Evolutionary conservation across 2,888 invertebrate genomes (phyloP).

Genomic region (Pyrrhia umbra): DNA sequence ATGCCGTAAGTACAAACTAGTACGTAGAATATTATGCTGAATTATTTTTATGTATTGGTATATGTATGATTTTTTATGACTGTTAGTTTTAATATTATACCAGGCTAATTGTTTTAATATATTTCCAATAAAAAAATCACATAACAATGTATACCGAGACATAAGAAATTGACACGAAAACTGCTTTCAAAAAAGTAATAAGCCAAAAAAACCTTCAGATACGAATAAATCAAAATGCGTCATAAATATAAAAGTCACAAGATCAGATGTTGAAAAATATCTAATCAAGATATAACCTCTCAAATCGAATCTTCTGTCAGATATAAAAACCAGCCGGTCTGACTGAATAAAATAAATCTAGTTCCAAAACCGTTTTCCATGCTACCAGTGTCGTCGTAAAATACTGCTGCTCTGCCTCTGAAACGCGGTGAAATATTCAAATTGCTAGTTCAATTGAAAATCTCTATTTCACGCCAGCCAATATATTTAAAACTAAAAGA

Average conservation of each 20-base stretch:
- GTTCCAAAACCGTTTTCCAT: conserved; percentile 47
- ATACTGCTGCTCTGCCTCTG: conserved; percentile 57
- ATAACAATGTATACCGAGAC: conserved; percentile 15
- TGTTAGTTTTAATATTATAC: too few species aligned
- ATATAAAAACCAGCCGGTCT: conserved; percentile 60
- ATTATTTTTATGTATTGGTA: too few species aligned
- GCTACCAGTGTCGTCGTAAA: conserved; percentile 61
- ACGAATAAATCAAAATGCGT: conserved; percentile 38
- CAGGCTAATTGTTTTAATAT: too few species aligned
- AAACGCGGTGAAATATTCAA: conserved; percentile 64
- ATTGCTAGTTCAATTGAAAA: conserved; percentile 65
- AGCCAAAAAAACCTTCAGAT: conserved; percentile 3
- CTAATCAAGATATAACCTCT: conserved; percentile 48
- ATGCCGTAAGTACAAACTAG: too few species aligned
- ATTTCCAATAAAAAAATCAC: conserved; percentile 20
- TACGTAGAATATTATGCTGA: too few species aligned
- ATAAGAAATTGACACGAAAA: too few species aligned
- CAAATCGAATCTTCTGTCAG: conserved; percentile 50
- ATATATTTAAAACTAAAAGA: conserved; percentile 45
- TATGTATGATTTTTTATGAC: too few species aligned
- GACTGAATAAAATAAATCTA: conserved; percentile 59
- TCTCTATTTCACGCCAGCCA: conserved; percentile 39
- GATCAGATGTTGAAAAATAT: conserved; percentile 32
- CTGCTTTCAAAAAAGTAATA: neutral
- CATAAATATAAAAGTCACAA: conserved; percentile 39